Evolutionary conservation across 2,888 invertebrate genomes (phyloP), one percentile per base, ranked within the genome.

Genomic region (Acrobasis repandana): DNA sequence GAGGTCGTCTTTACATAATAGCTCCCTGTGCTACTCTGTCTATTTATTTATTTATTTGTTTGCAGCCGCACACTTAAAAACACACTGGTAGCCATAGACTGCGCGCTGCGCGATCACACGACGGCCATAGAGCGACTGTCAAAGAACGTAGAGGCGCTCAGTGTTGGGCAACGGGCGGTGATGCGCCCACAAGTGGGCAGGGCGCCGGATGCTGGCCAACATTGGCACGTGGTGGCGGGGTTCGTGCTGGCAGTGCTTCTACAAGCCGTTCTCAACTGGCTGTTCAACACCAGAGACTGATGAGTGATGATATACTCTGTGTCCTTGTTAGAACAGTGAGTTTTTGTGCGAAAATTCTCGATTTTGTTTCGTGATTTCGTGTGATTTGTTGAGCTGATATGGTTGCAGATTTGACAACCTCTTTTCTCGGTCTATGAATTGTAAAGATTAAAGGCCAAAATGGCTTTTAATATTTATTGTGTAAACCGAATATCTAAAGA

Each of bases 31-130:
- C 28, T 5, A 28, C 28, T 6, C n/a, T 2, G 14, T 38, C 11
- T 38, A 1, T 11, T 14, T 10, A 10, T 36, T 36, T 49, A 64
- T 58, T 54, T 61, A 58, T 56, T 52, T 60, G 48, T 63, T 76
- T 73, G 9, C 84, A 83, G 86, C n/a, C 85, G 83, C 1, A 93
- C 93, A 4, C 67, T 94, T 16, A 86, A 93, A 20, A 81, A 90
- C 38, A 85, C 90, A 0, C 79, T 94, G 0, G 81, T 83, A 16
- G 86, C 92, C 28, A 86, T 94, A 9, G 94, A 93, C 69, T 68
- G 81, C 0, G 80, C 92, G 0, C 72, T 94, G 2, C 85, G 93
- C n/a, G 92, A 93, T 0, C 94, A 94, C 62, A 83, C 91, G 0
- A 60, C 78, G 2, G 93, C 93, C 11, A 79, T 94, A 36, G 88